These are phyloP conservation scores for Dichetophora obliterata DNA, from an alignment of 2,888 invertebrate species.

Conservation along the genomic window DNA sequence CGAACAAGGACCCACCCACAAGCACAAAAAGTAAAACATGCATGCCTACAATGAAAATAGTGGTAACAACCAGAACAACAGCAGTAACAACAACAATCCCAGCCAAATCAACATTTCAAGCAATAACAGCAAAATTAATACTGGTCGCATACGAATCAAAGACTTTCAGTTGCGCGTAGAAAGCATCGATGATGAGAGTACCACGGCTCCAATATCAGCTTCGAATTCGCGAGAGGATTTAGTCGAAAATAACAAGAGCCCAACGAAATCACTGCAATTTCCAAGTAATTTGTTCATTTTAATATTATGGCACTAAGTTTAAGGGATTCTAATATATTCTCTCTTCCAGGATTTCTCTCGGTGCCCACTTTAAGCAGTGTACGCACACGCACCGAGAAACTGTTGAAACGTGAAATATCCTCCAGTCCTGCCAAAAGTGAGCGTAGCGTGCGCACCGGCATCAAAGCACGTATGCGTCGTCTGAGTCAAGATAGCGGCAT, in stretches of 20 bases:
- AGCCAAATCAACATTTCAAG: not conserved
- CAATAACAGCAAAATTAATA: constrained; percentile 41
- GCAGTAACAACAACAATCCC: not conserved
- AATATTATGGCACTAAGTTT: not conserved
- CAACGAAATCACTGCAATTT: constrained; percentile 53
- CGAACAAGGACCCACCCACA: not conserved
- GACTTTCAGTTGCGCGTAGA: constrained; percentile 60
- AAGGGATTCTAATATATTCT: not conserved
- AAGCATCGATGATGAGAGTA: constrained; percentile 59
- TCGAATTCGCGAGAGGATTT: constrained; percentile 64
- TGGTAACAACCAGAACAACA: not conserved
- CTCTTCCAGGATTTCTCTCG: constrained; percentile 61
- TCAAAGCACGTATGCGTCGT: constrained; percentile 58
- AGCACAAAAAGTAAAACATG: not conserved
- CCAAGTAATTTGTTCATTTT: constrained; percentile 49
- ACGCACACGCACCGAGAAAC: constrained; percentile 49
- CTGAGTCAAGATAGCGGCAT: constrained; percentile 69
- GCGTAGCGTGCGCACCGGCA: constrained; percentile 52
- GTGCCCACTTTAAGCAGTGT: constrained; percentile 62
- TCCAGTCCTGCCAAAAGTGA: constrained; percentile 68
- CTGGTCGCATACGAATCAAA: constrained; percentile 19
- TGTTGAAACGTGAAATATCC: constrained; percentile 60
- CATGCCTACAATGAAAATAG: not conserved
- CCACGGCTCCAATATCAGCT: constrained; percentile 59
- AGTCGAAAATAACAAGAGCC: constrained; percentile 48